phyloP scores from a whole-genome alignment of 2,797 vertebrate species.

The Acrossocheilus wenchowensis region DNA sequence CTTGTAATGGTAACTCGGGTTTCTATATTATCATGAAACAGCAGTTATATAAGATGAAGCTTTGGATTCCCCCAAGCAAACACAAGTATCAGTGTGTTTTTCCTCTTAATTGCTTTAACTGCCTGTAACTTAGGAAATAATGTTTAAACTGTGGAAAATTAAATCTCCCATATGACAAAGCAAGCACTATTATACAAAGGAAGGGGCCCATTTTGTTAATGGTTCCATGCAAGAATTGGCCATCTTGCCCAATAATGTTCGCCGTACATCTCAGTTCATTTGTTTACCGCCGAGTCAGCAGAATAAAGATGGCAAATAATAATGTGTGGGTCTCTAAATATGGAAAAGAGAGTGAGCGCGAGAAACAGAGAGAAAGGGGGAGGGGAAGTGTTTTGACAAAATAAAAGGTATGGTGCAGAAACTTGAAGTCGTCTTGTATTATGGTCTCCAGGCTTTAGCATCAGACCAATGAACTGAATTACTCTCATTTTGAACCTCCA shows the following conservation, averaged over 20 bases:
- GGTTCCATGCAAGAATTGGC: constrained; percentile 75
- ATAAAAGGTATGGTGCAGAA: constrained; percentile 26
- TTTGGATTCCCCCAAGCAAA: constrained; percentile 28
- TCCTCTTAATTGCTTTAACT: constrained; percentile 61
- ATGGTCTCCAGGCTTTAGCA: constrained; percentile 6
- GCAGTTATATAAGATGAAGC: constrained; percentile 51
- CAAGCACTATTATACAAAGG: constrained; percentile 64
- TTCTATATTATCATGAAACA: constrained; percentile 41
- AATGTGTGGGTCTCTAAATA: constrained; percentile 76
- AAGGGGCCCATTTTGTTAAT: constrained; percentile 74
- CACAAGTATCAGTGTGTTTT: constrained; percentile 39
- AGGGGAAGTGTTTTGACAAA: constrained; percentile 55
- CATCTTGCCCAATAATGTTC: constrained; percentile 75
- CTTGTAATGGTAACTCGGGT: constrained; percentile 12
- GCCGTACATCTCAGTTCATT: constrained; percentile 83
- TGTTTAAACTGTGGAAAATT: constrained; percentile 63
- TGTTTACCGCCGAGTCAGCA: constrained; percentile 76
- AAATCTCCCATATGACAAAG: constrained; percentile 62
- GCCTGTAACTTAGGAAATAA: constrained; percentile 61
- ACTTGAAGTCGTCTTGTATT: constrained; percentile 12
- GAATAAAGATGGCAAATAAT: constrained; percentile 74
- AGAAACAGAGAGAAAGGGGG: constrained; percentile 51
- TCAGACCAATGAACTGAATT: constrained; percentile 17
- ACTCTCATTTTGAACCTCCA: background rate
- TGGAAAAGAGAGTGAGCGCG: constrained; percentile 76